Evolutionary conservation across 30 jellyfish, hydroid and myxozoan genomes (phyloP).

Genomic region (Mastigias papua): DNA sequence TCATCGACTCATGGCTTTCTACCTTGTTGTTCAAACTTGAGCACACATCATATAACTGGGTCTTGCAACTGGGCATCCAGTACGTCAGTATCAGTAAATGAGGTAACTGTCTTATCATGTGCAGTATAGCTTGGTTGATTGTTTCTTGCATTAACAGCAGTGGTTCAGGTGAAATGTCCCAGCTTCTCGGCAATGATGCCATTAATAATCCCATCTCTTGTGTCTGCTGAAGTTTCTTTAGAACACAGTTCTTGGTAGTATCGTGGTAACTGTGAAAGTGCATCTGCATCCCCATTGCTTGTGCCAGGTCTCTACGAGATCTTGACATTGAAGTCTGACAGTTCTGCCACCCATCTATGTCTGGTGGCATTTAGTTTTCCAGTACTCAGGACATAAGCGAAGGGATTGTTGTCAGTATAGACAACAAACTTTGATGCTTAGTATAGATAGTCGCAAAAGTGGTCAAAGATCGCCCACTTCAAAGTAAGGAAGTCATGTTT

Average conservation of each 20-base stretch:
- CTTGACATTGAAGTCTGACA: constrained; percentile 34
- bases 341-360: constrained; percentile 52
- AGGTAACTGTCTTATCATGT: background rate
- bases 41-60: constrained; percentile 30
- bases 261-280: constrained; percentile 45
- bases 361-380: constrained; percentile 62
- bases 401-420: constrained; percentile 65
- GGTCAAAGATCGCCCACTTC: constrained; percentile 68
- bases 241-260: constrained; percentile 22
- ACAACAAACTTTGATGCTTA: constrained; percentile 48
- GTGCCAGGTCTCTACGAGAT: constrained; percentile 59
- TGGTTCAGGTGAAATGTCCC: constrained; percentile 23
- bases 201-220: constrained; percentile 6
- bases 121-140: constrained; percentile 5
- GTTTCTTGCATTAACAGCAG: constrained; percentile 27
- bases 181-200: constrained; percentile 4
- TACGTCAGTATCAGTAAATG: constrained; percentile 11
- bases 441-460: constrained; percentile 57
- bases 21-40: constrained; percentile 7
- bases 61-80: constrained; percentile 32
- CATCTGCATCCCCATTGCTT: constrained; percentile 54
- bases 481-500: constrained; percentile 72
- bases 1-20: constrained; percentile 17
- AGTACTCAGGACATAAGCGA: constrained; percentile 62
- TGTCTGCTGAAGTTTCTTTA: background rate